phyloP scores from a whole-genome alignment of 2,888 invertebrate genomes.

The Orthosia cruda region DNA sequence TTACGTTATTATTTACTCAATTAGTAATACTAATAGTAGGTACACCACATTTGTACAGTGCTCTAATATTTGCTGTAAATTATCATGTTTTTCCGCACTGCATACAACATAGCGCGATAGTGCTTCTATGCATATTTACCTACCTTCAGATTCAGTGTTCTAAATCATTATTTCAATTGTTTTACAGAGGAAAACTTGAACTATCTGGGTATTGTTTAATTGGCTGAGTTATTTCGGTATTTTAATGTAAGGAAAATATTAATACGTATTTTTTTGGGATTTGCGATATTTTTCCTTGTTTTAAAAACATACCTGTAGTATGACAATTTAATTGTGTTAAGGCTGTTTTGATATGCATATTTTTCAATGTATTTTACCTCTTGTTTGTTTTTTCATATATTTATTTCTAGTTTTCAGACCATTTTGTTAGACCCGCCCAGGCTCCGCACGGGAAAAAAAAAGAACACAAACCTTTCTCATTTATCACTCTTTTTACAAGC shows the following conservation, averaged over 20 bases:
- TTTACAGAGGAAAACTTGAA: slow-evolving; percentile 32
- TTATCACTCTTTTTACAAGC: too few species aligned
- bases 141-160: slow-evolving; percentile 15
- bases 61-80: slow-evolving; percentile 38
- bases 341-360: background rate
- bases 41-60: slow-evolving; percentile 7
- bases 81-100: slow-evolving; percentile 51
- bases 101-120: slow-evolving; percentile 22
- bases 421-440: too few species aligned
- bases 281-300: background rate
- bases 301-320: background rate
- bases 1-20: slow-evolving; percentile 53
- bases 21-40: slow-evolving; percentile 36
- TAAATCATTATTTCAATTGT: slow-evolving; percentile 43
- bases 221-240: slow-evolving; percentile 10
- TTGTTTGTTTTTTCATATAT: background rate
- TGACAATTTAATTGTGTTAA: background rate
- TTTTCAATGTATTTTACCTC: background rate
- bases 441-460: too few species aligned
- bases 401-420: slow-evolving; percentile 1
- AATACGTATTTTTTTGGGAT: background rate
- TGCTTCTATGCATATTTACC: slow-evolving; percentile 39
- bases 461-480: too few species aligned
- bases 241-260: background rate
- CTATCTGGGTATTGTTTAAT: slow-evolving; percentile 4